Evolutionary conservation across 2,113 vertebrate genomes (phyloP).

Genomic region (Menura novaehollandiae): DNA sequence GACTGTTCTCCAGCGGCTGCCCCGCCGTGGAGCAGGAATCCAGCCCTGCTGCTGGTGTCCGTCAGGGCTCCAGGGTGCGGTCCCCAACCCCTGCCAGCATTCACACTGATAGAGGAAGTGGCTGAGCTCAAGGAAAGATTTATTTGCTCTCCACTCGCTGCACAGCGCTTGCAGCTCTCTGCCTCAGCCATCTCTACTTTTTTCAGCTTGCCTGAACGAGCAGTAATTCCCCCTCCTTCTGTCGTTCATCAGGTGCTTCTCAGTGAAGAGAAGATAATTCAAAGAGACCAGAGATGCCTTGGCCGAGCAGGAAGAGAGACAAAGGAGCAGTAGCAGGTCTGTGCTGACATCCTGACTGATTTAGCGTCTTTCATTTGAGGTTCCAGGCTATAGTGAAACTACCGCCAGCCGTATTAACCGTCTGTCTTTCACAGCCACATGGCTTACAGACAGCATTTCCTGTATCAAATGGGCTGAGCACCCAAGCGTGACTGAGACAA

Average conservation of each 20-base stretch:
- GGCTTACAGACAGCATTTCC: not conserved
- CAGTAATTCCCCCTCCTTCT: not conserved
- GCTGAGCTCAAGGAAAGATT: not conserved
- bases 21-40: not conserved
- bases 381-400: not conserved
- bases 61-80: constrained; percentile 12
- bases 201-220: not conserved
- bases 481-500: not conserved
- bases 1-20: not conserved
- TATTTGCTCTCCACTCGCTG: not conserved
- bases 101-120: constrained; percentile 21
- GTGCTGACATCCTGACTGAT: not conserved
- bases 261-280: not conserved
- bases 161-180: not conserved
- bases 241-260: not conserved
- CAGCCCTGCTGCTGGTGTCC: not conserved
- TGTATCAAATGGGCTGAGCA: not conserved
- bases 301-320: constrained; percentile 49
- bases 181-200: not conserved
- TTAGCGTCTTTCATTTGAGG: not conserved
- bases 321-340: constrained; percentile 60
- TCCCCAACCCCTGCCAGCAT: not conserved
- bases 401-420: not conserved
- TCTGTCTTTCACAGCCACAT: not conserved
- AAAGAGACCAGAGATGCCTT: constrained; percentile 37